Percentiles rank a stretch among this genome's conserved stretches.
Conservation (phyloP, 2,113 vertebrate species). For the Chionodraco myersi region DNA sequence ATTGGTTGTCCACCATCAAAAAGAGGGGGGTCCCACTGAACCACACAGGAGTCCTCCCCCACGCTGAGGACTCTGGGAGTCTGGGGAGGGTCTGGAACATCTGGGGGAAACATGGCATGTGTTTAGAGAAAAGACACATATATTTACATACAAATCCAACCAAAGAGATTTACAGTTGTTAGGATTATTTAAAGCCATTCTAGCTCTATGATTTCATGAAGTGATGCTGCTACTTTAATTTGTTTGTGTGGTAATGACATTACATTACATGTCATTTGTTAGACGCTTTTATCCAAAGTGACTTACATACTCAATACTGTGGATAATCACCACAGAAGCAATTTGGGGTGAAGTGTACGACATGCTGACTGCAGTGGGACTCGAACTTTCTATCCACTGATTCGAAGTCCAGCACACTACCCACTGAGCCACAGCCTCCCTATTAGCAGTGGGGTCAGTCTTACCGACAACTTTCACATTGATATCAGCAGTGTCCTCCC, state of each 20-base stretch:
- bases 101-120: constrained; percentile 70
- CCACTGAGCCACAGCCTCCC: too few species aligned
- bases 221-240: neutral
- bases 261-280: too few species aligned
- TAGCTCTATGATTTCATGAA: neutral
- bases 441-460: constrained; percentile 31
- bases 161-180: neutral
- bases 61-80: constrained; percentile 90
- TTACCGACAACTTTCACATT: constrained; percentile 97
- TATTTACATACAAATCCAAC: neutral
- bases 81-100: constrained; percentile 93
- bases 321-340: too few species aligned
- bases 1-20: constrained; percentile 94
- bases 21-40: constrained; percentile 91
- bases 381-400: too few species aligned
- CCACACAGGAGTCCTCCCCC: constrained; percentile 92
- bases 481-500: constrained; percentile 96
- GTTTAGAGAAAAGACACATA: neutral
- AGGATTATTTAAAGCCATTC: neutral
- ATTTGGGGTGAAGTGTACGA: too few species aligned
- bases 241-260: neutral
- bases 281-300: too few species aligned
- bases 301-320: too few species aligned
- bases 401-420: too few species aligned
- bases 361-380: too few species aligned